Percentiles rank a stretch among this genome's conserved stretches.
phyloP scores from a whole-genome alignment of 2,113 vertebrate species.

The Rhinolophus ferrumequinum region DNA sequence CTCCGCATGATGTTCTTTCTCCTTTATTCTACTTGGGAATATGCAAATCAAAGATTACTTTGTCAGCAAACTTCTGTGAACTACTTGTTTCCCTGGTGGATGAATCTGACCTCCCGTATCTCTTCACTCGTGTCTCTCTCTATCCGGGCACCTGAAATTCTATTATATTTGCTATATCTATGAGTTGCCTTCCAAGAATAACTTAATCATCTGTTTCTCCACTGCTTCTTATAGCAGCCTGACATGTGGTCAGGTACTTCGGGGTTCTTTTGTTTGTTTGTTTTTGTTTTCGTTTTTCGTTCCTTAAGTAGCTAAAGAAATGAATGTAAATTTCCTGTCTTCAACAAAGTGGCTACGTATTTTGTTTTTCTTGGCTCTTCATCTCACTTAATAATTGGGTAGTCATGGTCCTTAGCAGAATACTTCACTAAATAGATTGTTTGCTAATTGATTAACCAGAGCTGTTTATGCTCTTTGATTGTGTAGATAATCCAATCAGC shows the following conservation, averaged over 20 bases:
- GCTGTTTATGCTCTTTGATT: background rate
- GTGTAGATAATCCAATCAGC: background rate
- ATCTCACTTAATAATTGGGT: background rate
- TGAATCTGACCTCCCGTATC: background rate
- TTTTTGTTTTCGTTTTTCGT: background rate
- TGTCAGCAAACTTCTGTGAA: background rate
- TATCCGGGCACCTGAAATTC: background rate
- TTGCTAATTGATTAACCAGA: background rate
- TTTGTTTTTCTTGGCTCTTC: slow-evolving; percentile 15
- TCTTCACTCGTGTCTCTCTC: background rate
- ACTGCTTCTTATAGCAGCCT: background rate
- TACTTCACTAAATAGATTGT: background rate
- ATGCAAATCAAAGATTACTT: background rate
- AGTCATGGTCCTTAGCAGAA: background rate
- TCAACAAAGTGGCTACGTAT: background rate
- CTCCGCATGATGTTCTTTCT: background rate
- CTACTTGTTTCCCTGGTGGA: too few species aligned
- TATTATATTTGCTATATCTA: background rate
- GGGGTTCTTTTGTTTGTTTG: too few species aligned
- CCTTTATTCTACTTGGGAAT: background rate
- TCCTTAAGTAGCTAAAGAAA: background rate
- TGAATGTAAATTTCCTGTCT: background rate
- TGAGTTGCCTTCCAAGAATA: background rate
- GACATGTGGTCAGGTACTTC: background rate
- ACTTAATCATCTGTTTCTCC: background rate